Conservation (phyloP, 2,113 vertebrate genomes). For the Caranx melampygus region DNA sequence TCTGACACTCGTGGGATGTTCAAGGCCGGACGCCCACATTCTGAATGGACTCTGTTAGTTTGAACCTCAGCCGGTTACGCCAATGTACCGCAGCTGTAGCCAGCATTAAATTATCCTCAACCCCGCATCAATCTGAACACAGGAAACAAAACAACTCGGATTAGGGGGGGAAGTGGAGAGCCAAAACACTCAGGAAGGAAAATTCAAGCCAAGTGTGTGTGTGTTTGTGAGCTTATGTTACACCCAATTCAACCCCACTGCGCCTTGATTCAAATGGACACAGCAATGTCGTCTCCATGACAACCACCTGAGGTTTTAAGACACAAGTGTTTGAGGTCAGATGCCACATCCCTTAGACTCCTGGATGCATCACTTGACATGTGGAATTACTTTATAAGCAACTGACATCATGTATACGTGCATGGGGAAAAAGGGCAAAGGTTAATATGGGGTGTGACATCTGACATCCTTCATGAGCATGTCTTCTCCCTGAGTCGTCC, state of each 20-base stretch:
- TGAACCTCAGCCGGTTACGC: constrained; percentile 11
- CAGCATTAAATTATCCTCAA: constrained; percentile 26
- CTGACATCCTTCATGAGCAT: neutral
- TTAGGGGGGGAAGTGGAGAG: neutral
- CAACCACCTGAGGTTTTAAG: constrained; percentile 7
- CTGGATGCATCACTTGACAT: neutral
- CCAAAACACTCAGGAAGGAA: constrained; percentile 32
- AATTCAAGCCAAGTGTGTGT: constrained; percentile 27
- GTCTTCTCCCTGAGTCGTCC: neutral
- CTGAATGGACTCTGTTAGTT: constrained; percentile 25
- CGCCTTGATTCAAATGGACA: constrained; percentile 29
- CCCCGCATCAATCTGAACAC: constrained; percentile 2
- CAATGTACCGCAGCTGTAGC: constrained; percentile 26
- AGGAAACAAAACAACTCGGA: constrained; percentile 46
- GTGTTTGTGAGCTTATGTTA: constrained; percentile 17
- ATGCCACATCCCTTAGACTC: constrained; percentile 1
- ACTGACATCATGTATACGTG: neutral
- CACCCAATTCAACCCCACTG: constrained; percentile 26
- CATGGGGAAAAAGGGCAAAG: neutral
- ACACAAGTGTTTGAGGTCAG: constrained; percentile 15
- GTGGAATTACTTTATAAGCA: constrained; percentile 5
- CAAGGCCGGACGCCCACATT: neutral
- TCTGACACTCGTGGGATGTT: constrained; percentile 21
- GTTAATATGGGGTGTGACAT: neutral
- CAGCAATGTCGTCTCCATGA: constrained; percentile 27